A percentile compares a stretch with the other conserved stretches of the same genome.
These are phyloP conservation scores for Xerus inauris DNA, from an alignment of 2,113 vertebrate species.

Conservation along the genomic window DNA sequence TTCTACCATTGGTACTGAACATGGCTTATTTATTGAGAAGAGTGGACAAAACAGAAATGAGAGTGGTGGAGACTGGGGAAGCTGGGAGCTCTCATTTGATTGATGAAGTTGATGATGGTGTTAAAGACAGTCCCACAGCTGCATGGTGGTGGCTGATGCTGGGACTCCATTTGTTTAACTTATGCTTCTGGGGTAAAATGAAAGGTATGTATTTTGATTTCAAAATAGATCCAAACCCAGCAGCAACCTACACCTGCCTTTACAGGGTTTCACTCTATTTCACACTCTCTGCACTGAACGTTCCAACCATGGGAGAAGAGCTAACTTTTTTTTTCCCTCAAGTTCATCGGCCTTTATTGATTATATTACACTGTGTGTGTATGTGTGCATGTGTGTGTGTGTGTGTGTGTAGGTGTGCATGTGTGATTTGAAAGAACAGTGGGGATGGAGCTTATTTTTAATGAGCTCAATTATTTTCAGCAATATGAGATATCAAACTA, in stretches of 20 bases:
- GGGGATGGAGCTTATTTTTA: not conserved
- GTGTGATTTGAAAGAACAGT: not conserved
- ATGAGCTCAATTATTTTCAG: conserved; percentile 44
- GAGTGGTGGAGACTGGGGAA: not conserved
- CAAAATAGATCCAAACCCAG: not conserved
- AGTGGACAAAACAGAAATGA: not conserved
- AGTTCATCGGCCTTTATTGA: not conserved
- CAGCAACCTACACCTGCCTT: not conserved
- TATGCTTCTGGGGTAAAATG: not conserved
- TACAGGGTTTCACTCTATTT: not conserved
- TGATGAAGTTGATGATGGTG: not conserved
- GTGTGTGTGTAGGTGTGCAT: too few relatives aligned
- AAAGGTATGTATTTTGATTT: not conserved
- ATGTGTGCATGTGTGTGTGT: not conserved
- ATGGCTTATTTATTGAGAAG: not conserved
- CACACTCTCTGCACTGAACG: not conserved
- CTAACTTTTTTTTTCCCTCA: not conserved
- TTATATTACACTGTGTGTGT: not conserved
- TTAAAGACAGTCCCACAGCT: not conserved
- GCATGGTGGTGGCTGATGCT: not conserved
- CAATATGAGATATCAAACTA: conserved; percentile 57
- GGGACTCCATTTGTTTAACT: not conserved
- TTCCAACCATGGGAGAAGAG: not conserved
- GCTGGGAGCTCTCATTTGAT: not conserved
- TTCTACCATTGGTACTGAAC: conserved; percentile 7